phyloP scores from a whole-genome alignment of 2,113 vertebrate genomes.

The Pithys albifrons region DNA sequence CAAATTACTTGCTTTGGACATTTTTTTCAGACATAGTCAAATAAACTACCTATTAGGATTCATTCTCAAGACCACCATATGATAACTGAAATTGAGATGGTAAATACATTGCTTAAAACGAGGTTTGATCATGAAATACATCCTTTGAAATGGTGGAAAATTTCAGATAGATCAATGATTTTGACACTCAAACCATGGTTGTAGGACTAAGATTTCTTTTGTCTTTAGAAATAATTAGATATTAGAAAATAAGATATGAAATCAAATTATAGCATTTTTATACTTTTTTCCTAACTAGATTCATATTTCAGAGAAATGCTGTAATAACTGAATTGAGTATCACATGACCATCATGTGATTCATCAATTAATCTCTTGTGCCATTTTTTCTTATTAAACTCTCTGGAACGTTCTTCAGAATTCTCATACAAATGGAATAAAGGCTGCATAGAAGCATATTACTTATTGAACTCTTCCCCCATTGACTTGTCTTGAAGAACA shows the following conservation, averaged over 20 bases:
- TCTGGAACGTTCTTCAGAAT: not conserved
- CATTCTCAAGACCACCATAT: not conserved
- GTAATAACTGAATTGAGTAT: not conserved
- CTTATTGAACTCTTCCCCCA: not conserved
- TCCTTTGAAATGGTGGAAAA: not conserved
- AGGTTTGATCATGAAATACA: not conserved
- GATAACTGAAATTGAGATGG: rapidly evolving
- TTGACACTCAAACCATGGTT: not conserved
- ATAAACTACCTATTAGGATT: not conserved
- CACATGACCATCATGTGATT: not conserved
- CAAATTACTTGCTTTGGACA: not conserved
- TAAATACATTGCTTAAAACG: not conserved
- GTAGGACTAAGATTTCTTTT: not conserved
- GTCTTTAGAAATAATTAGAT: not conserved
- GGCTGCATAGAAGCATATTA: not conserved
- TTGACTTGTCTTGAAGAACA: not conserved
- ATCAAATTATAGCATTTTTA: not conserved
- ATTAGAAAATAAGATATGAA: not conserved
- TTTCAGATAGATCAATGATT: not conserved
- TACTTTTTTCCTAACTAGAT: not conserved
- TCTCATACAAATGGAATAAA: not conserved
- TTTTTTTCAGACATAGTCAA: not conserved
- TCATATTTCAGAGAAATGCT: not conserved
- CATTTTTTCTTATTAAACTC: not conserved
- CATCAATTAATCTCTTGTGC: not conserved